Evolutionary conservation across 2,888 invertebrate species (phyloP), one percentile per base, ranked within the genome.

Genomic region (Hetaerina titia): DNA sequence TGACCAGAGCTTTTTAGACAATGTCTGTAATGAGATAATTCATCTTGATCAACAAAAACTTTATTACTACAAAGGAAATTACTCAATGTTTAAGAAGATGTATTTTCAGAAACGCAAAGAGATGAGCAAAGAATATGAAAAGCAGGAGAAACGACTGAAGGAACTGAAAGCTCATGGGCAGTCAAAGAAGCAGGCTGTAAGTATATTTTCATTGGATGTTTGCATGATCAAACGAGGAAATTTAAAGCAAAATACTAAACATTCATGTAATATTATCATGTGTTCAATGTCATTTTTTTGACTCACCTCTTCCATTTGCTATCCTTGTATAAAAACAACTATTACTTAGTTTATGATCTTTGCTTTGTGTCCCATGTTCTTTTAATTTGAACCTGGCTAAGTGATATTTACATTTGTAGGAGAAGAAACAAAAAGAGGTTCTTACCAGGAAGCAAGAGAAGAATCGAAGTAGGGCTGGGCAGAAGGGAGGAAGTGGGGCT

Each of bases 1-100:
- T 98, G 99, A 99, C 97, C 99, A 99, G 97, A 99, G 99, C 96
- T 99, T 99, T 97, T 98, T 99, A 96, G 99, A 99, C 97, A 99
- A 99, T 96, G 99, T 99, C 7, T 99, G 99, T 97, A 99, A 99
- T 95, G 99, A 99, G 97, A 98, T 99, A 95, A 98, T 99, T 95
- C 99, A 99, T 96, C 97, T 99, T 96, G 99, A 99, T 96, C 98
- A 98, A 96, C 98, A 99, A 96, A 99, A 99, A 96, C 97, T 99
- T 95, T 98, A 98, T 96, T 99, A 99, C 96, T 99, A 99, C 97
- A 99, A 99, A 97, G 99, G 99, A 95, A 99, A 99, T 97, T 99
- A 99, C 96, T 98, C 98, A 9, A 99, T 99, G 98, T 99, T 99
- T 97, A 99, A 99, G 97, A 99, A 99, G 97, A 99, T 99, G 99